Base-by-base conservation (phyloP, 2,113 vertebrate genomes). In the Andinoacara biseriatus region DNA sequence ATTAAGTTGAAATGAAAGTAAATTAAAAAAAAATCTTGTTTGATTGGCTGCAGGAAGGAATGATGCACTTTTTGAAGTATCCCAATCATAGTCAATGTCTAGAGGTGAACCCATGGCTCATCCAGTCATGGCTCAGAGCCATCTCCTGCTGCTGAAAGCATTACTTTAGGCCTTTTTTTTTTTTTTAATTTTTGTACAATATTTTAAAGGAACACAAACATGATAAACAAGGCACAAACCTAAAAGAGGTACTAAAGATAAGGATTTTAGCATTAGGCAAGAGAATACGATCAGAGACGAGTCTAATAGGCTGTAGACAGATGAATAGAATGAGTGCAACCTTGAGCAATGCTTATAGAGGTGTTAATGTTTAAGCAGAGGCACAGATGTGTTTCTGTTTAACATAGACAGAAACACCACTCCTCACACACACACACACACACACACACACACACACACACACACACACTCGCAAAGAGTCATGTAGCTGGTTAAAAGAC, bases 321-420 rank as follows among this genome's bases (percentile, higher is more conserved):
- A 74, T 63, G 65, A 49, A 75, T 76, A 63, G 79, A 65, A 57
- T 60, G 49, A 11, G 74, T 10, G 18, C 72, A 82, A 74, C 94
- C 92, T 92, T 95, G 89, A 89, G 43, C 63, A 22, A 17, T 89
- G 90, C 77, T 87, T 82, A 86, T 87, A 82, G 76, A 89, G 78
- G 78, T 87, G 94, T 93, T 94, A 91, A 94, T 94, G 67, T 93
- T 94, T 94, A 92, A 95, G 35, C 93, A 85, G 82, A 58, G 31
- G 13, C 52, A 75, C 59, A 62, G 74, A 63, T 79, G 61, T 52
- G 20, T 78, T 90, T 87, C 63, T 77, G 81, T 81, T 89, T 74
- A 85, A 86, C 80, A 65, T 38, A 82, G 80, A 89, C 58, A 76
- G 83, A 81, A 77, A 80, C 33, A 35, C 4, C 31, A 31, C 31